Evolutionary conservation across 2,797 vertebrate genomes (phyloP).

Genomic region (Pogoniulus pusillus): DNA sequence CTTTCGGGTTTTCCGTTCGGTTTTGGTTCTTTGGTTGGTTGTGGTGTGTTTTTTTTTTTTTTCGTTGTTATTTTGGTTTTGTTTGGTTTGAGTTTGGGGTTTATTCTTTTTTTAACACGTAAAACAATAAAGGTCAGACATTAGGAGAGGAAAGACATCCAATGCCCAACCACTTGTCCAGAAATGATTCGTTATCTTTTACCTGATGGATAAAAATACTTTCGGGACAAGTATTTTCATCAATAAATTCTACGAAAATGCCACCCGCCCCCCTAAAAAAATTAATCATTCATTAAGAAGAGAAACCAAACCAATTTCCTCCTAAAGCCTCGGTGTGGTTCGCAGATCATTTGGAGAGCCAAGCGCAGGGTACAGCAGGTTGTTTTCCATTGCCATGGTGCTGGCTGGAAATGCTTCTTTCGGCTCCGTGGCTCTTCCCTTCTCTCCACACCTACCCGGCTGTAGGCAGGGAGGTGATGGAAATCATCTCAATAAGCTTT

Average conservation of each 20-base stretch:
- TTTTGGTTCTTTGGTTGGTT: too few species aligned
- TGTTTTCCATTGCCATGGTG: rapidly evolving
- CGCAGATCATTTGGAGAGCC: not conserved
- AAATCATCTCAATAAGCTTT: not conserved
- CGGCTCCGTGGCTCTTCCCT: not conserved
- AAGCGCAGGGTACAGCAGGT: not conserved
- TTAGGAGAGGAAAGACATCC: rapidly evolving
- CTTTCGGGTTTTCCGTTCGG: too few species aligned
- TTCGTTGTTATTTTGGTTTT: too few species aligned
- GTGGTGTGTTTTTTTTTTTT: too few species aligned
- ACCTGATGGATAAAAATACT: not conserved
- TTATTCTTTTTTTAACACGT: rapidly evolving
- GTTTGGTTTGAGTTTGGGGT: too few species aligned
- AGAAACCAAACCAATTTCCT: rapidly evolving
- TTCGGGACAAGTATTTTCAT: not conserved
- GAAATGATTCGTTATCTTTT: not conserved
- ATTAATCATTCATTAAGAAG: not conserved
- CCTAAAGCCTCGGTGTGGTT: not conserved
- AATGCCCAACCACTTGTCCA: rapidly evolving
- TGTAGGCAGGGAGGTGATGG: not conserved
- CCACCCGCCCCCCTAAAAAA: too few species aligned
- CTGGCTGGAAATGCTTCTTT: not conserved
- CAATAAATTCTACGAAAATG: not conserved
- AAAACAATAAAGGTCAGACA: not conserved
- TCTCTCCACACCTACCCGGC: not conserved